Evolutionary conservation across 2,113 vertebrate genomes (phyloP).

Genomic region (Indicator indicator): DNA sequence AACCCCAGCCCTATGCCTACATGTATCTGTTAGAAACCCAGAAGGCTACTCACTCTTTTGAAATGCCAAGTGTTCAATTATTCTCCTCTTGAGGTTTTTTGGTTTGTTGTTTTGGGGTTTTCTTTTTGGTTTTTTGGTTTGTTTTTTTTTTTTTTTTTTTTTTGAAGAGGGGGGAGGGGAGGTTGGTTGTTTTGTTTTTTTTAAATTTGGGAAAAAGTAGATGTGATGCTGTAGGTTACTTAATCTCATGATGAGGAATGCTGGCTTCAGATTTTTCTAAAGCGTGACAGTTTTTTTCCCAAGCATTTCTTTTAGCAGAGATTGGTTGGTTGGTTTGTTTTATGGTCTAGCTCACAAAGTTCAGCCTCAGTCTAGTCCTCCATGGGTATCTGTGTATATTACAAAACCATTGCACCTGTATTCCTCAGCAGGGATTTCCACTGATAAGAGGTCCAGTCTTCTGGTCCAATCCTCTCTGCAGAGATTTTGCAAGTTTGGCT

Average conservation of each 20-base stretch:
- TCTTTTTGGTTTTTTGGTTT: background rate
- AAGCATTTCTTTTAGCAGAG: background rate
- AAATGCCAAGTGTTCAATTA: slow-evolving; percentile 76
- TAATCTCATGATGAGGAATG: slow-evolving; percentile 15
- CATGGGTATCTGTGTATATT: background rate
- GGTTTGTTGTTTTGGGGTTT: background rate
- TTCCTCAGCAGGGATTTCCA: background rate
- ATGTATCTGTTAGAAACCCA: slow-evolving; percentile 60
- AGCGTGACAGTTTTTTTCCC: background rate
- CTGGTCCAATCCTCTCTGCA: background rate
- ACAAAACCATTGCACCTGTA: background rate
- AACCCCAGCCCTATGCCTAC: slow-evolving; percentile 62
- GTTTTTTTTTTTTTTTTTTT: too few species aligned
- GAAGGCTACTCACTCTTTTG: slow-evolving; percentile 64
- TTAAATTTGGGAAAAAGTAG: slow-evolving; percentile 52
- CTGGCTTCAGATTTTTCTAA: background rate
- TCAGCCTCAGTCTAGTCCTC: background rate
- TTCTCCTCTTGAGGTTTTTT: background rate
- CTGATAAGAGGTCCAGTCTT: background rate
- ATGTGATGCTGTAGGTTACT: slow-evolving; percentile 47
- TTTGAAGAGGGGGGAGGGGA: background rate
- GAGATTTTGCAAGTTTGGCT: background rate
- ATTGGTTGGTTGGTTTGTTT: background rate
- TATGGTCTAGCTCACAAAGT: background rate
- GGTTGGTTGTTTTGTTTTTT: background rate